A percentile compares a stretch with the other conserved stretches of the same genome.
phyloP scores from a whole-genome alignment of 2,888 invertebrate genomes.

The Idaea aversata region DNA sequence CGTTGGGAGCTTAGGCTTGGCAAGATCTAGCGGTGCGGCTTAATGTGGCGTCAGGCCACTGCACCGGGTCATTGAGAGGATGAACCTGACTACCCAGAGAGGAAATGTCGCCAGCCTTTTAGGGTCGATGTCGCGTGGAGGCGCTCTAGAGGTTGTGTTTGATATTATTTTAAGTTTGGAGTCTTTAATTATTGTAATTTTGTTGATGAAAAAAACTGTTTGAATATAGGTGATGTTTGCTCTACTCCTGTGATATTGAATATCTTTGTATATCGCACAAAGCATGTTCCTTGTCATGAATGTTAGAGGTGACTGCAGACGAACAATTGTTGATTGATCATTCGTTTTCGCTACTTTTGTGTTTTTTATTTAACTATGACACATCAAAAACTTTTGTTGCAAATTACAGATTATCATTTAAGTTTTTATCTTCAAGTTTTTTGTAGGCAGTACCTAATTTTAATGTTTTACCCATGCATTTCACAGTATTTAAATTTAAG shows the following conservation, averaged over 20 bases:
- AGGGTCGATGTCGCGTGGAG: too few relatives aligned
- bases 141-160: too few relatives aligned
- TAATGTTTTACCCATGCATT: not conserved
- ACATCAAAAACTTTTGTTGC: slow-evolving; percentile 12
- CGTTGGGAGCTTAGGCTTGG: too few relatives aligned
- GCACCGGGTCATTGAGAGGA: too few relatives aligned
- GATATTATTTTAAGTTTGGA: too few relatives aligned
- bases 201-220: not conserved
- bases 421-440: slow-evolving; percentile 10
- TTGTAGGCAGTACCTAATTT: slow-evolving; percentile 4
- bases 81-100: too few relatives aligned
- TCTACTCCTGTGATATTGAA: not conserved
- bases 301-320: slow-evolving; percentile 23
- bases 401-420: slow-evolving; percentile 10
- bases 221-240: not conserved
- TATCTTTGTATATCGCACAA: not conserved
- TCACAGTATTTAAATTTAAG: not conserved
- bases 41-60: too few relatives aligned
- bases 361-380: slow-evolving; percentile 18
- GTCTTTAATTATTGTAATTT: too few relatives aligned
- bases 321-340: slow-evolving; percentile 42
- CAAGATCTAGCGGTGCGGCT: too few relatives aligned
- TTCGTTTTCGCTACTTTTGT: slow-evolving; percentile 33
- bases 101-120: too few relatives aligned
- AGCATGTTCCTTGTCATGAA: slow-evolving; percentile 14